A percentile compares a stretch with the other conserved stretches of the same genome.
phyloP scores from a whole-genome alignment of 1,140 invertebrate species.

The Aricia agestis region DNA sequence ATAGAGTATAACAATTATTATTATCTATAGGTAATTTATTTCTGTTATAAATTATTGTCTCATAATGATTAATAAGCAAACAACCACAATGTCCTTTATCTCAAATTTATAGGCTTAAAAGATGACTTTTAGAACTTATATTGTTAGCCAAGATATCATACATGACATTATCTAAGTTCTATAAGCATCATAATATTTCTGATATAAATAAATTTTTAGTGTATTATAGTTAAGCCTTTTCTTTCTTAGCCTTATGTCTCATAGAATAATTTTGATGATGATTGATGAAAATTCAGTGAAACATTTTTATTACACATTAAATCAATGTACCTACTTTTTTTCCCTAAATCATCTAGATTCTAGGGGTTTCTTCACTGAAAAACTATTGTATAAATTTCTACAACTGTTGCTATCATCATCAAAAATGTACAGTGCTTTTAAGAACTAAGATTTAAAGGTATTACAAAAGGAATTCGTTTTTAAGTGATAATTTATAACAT shows the following conservation, averaged over 20 bases:
- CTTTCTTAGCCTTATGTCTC: not conserved
- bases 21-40: not conserved
- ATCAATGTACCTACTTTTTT: no score
- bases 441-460: no score
- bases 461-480: no score
- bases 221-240: slow-evolving; percentile 4
- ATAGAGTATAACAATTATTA: not conserved
- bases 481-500: no score
- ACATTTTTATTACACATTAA: no score
- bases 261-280: no score
- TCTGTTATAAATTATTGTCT: slow-evolving; percentile 13
- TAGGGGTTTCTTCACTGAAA: no score
- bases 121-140: slow-evolving; percentile 1
- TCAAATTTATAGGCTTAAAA: slow-evolving; percentile 2
- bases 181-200: not conserved
- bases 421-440: no score
- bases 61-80: not conserved
- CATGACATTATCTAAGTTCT: slow-evolving; percentile 15
- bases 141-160: slow-evolving; percentile 2
- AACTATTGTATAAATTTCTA: no score
- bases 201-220: slow-evolving; percentile 14
- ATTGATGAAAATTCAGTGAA: no score
- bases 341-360: no score
- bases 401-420: no score
- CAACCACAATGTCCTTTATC: not conserved